Conservation (phyloP, 2,888 invertebrate species). For the Habroteleia sp. region DNA sequence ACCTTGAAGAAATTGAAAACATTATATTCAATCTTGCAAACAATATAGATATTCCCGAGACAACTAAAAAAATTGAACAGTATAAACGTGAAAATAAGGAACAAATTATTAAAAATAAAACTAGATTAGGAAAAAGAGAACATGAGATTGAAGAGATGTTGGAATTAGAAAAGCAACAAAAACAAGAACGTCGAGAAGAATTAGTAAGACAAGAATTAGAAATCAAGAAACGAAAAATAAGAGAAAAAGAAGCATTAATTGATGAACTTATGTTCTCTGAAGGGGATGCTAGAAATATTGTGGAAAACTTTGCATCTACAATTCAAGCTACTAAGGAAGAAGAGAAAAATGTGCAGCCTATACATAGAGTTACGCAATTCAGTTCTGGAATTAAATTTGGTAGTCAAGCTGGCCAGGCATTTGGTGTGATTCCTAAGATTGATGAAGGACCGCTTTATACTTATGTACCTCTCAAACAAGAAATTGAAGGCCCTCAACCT, state of each 20-base stretch:
- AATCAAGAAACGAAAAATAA: conserved; percentile 90
- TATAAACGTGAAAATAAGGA: conserved; percentile 96
- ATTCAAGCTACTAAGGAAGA: conserved; percentile 86
- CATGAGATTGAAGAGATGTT: conserved; percentile 92
- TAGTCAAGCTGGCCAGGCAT: conserved; percentile 84
- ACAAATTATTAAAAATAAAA: conserved; percentile 90
- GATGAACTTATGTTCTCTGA: conserved; percentile 97
- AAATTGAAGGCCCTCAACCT: conserved; percentile 87
- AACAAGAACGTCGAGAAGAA: conserved; percentile 88
- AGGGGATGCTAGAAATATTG: conserved; percentile 92
- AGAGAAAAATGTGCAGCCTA: conserved; percentile 83
- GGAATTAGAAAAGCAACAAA: conserved; percentile 90
- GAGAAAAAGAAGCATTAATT: conserved; percentile 94
- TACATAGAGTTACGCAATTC: conserved; percentile 86
- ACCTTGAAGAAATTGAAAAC: conserved; percentile 96
- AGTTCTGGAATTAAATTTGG: conserved; percentile 93
- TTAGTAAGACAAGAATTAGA: conserved; percentile 83
- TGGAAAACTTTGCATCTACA: conserved; percentile 89
- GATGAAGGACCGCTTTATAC: conserved; percentile 90
- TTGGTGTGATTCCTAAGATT: conserved; percentile 86
- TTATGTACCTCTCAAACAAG: conserved; percentile 83
- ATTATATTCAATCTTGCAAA: conserved; percentile 95
- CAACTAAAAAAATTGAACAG: conserved; percentile 94
- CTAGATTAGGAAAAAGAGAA: conserved; percentile 89
- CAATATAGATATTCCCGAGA: conserved; percentile 93